phyloP scores from a whole-genome alignment of 2,888 invertebrate species.

The Nomada lathburiana region DNA sequence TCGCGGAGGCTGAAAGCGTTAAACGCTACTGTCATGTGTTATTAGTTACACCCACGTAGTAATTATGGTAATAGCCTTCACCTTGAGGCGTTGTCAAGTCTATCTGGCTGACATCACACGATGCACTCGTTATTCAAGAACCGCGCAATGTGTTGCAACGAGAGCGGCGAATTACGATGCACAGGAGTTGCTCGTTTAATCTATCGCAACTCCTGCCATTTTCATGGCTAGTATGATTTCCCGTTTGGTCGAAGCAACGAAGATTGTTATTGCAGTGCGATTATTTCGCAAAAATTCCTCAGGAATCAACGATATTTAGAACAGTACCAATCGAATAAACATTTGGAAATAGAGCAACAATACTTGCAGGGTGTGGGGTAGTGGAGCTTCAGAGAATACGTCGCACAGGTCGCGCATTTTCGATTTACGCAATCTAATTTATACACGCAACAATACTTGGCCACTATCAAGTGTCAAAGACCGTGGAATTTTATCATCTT shows the following conservation, averaged over 20 bases:
- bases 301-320: too few species aligned
- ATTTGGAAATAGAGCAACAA: too few species aligned
- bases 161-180: conserved; percentile 22
- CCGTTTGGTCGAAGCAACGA: neutral
- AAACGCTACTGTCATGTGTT: conserved; percentile 23
- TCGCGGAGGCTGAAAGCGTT: conserved; percentile 19
- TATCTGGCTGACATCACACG: conserved; percentile 40
- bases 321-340: too few species aligned
- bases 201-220: conserved; percentile 1
- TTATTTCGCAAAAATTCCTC: too few species aligned
- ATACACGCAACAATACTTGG: too few species aligned
- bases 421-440: too few species aligned
- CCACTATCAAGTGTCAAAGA: too few species aligned
- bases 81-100: conserved; percentile 43
- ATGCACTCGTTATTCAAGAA: conserved; percentile 49
- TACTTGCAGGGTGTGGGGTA: too few species aligned
- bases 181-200: conserved; percentile 5
- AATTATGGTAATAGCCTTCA: conserved; percentile 51
- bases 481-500: too few species aligned
- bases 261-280: neutral
- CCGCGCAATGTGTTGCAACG: conserved; percentile 9
- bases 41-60: conserved; percentile 46
- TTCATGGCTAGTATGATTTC: neutral
- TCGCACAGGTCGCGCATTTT: too few species aligned
- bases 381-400: too few species aligned